Percentiles rank a stretch among this genome's conserved stretches.
Evolutionary conservation across 2,797 vertebrate species (phyloP).

Genomic region (Otolemur crassicaudatus): DNA sequence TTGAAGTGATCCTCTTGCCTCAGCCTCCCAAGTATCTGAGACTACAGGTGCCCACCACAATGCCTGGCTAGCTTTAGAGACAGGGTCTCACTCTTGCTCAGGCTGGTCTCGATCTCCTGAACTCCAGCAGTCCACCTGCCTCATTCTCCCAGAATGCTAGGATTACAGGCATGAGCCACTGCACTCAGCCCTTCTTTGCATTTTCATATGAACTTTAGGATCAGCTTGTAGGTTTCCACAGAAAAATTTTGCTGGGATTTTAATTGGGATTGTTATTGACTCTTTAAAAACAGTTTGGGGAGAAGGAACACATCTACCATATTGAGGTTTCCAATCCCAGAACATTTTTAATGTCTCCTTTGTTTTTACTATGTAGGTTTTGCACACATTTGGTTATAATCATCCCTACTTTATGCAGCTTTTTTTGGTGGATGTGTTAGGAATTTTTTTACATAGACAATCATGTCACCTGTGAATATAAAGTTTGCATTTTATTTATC

Average conservation of each 20-base stretch:
- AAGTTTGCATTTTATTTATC: not conserved
- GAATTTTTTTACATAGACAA: not conserved
- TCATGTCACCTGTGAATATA: not conserved
- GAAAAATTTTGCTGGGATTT: not conserved
- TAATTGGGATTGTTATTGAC: not conserved
- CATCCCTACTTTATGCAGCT: not conserved
- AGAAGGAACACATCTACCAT: not conserved
- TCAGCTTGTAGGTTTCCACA: not conserved
- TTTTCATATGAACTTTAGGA: conserved; percentile 5
- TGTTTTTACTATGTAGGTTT: not conserved
- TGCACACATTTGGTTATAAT: not conserved
- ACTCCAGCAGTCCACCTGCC: too few relatives aligned
- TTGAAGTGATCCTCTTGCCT: too few relatives aligned
- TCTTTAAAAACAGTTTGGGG: not conserved
- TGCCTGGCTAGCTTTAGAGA: too few relatives aligned
- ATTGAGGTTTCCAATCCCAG: not conserved
- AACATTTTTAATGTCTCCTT: not conserved
- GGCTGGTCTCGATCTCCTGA: too few relatives aligned
- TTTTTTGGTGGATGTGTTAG: not conserved
- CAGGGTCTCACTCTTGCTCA: too few relatives aligned
- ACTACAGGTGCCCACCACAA: too few relatives aligned
- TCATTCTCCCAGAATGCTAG: too few relatives aligned
- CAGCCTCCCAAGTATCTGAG: too few relatives aligned
- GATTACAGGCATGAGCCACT: too few relatives aligned
- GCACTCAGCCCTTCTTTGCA: not conserved